Evolutionary conservation across 2,797 vertebrate genomes (phyloP), one percentile per base, ranked within the genome.

Genomic region (Octomys mimax): DNA sequence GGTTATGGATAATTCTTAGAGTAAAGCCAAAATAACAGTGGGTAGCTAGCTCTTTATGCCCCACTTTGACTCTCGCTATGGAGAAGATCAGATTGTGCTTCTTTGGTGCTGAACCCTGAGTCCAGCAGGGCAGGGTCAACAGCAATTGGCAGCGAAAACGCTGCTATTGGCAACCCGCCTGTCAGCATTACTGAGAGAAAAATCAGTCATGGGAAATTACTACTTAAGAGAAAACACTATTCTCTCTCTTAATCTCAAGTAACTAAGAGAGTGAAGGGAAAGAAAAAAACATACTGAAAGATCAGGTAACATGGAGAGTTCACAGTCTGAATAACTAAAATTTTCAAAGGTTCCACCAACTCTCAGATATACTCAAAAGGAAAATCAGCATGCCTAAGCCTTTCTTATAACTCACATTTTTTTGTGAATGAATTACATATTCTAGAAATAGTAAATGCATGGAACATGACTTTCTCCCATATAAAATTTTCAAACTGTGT

Each of bases 361-460:
- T 84, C 77, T 46, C 2, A 28, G 94, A 83, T 26, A 31, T 26
- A 62, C 61, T 87, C 59, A 87, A 91, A 96, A 97, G 12, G 59
- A 18, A 89, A 68, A 94, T 85, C 26, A 97, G 96, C 71, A 97
- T 86, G 21, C 42, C 89, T 4, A 79, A 64, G 19, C 11, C 18
- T 59, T 96, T 97, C 96, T 95, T 52, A 81, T 88, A 97, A 92
- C 1, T 77, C 80, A 77, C 77, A 49, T 4, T 22, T 96, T 96
- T 89, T 49, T 49, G 84, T 96, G 82, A 93, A 92, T 95, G n/a
- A 96, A 94, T 96, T 90, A 81, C 70, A 88, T 52, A 75, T 93
- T 97, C 83, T 91, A 96, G 87, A 97, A 97, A 97, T 93, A 78
- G 7, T 1, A 77, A 96, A 49, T 91, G 6, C 82, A 96, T 66